phyloP scores from a whole-genome alignment of 1,140 invertebrate species.

The Philopotamus ludificatus region DNA sequence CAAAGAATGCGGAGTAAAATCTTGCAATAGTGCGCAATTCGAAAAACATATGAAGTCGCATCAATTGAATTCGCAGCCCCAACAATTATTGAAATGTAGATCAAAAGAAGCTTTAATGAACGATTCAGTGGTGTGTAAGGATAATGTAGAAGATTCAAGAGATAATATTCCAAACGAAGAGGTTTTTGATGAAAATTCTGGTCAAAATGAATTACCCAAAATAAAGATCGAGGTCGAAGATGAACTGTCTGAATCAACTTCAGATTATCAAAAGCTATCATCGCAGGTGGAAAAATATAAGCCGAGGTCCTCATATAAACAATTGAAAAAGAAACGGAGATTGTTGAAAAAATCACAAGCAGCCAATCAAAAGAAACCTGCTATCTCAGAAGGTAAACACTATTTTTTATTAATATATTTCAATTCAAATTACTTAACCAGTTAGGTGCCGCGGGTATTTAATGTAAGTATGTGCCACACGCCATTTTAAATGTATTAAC shows the following conservation, averaged over 20 bases:
- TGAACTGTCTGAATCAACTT: neutral
- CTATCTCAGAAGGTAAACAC: neutral
- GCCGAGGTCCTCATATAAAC: neutral
- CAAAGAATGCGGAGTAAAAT: conserved; percentile 59
- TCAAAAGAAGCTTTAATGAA: no score
- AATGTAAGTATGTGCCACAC: no score
- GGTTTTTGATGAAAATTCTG: neutral
- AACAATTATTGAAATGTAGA: neutral
- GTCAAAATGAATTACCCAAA: neutral
- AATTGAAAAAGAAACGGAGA: neutral
- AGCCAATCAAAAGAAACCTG: neutral
- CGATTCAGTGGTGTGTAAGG: no score
- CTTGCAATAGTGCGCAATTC: conserved; percentile 56
- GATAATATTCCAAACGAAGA: neutral
- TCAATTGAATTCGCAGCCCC: conserved; percentile 7
- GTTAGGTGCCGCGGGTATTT: no score
- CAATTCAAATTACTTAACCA: neutral
- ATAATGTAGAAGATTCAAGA: neutral
- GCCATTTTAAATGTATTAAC: no score
- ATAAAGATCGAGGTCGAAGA: neutral
- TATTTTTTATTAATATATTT: neutral
- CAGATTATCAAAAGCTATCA: neutral
- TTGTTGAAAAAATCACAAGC: conserved; percentile 6
- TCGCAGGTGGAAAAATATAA: neutral
- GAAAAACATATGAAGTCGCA: conserved; percentile 56